Conservation (phyloP, 2,888 invertebrate species). For the Polydrusus cervinus region DNA sequence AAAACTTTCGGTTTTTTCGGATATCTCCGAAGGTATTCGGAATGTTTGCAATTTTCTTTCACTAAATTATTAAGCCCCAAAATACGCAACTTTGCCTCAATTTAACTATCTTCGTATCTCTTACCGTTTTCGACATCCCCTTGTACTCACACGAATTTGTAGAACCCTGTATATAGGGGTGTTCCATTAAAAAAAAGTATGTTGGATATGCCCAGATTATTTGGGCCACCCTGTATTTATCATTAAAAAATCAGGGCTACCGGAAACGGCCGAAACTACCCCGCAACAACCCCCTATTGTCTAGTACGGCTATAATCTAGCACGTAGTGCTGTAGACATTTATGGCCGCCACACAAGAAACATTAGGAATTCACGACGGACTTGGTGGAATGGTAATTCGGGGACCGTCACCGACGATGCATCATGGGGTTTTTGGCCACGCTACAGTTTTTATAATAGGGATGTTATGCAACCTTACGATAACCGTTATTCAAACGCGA, state of each 20-base stretch:
- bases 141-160: too few species aligned
- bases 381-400: conserved; percentile 36
- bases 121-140: too few species aligned
- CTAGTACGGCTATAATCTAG: conserved; percentile 33
- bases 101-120: too few species aligned
- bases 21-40: too few species aligned
- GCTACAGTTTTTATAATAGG: conserved; percentile 9
- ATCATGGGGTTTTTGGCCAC: conserved; percentile 33
- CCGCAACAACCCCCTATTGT: conserved; percentile 12
- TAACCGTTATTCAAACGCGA: neutral
- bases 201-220: too few species aligned
- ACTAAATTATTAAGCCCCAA: too few species aligned
- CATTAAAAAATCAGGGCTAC: neutral
- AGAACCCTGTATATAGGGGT: too few species aligned
- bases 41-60: too few species aligned
- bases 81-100: too few species aligned
- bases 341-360: conserved; percentile 45
- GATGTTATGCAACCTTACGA: neutral
- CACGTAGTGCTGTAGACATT: conserved; percentile 42
- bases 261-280: neutral
- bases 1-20: too few species aligned
- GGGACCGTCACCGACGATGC: conserved; percentile 29
- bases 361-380: conserved; percentile 40
- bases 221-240: too few species aligned
- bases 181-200: too few species aligned